Base-by-base conservation (phyloP, 2,797 vertebrate species). In the Margarornis squamiger region DNA sequence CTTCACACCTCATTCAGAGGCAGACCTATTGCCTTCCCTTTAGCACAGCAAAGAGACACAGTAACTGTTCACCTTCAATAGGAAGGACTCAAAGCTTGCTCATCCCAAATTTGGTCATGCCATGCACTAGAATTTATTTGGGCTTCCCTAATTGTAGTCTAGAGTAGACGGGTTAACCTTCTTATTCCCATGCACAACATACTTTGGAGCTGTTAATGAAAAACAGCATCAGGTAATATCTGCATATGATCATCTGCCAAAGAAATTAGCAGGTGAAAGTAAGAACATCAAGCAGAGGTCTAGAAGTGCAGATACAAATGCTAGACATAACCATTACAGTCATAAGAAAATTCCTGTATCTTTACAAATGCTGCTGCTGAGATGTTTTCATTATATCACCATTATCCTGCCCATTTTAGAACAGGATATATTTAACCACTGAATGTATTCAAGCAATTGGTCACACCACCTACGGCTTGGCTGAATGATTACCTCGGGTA, bases 401-500 rank as follows among this genome's bases (percentile, higher is more conserved):
- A 57, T 88, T 92, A 86, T 71, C 63, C 75, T 66, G 26, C 80
- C 54, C 91, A 43, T 92, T 95, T 97, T 67, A 91, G 88, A 96
- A 88, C 49, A 94, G 74, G 86, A 84, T 94, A 79, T 95, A 96
- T 96, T 96, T 93, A 97, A 95, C 39, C 26, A 58, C 75, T 86
- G 86, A 52, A 48, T 76, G 32, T 48, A 86, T 82, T 86, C 92
- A 89, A 93, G 85, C 76, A 95, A 90, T 83, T 93, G 95, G 94
- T 94, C 57, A 20, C n/a, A 80, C 88, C 80, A 90, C 76, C 75
- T 80, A 78, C 7, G 0, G 87, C 76, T 74, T 2, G 36, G 86
- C 76, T 76, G 51, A 94, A 85, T 7, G 65, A 74, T 92, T 68
- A 73, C 59, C 77, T 92, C 0, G 5, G 87, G 81, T 67, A 90